phyloP scores from a whole-genome alignment of 2,113 vertebrate genomes.

The Ophiodon elongatus region DNA sequence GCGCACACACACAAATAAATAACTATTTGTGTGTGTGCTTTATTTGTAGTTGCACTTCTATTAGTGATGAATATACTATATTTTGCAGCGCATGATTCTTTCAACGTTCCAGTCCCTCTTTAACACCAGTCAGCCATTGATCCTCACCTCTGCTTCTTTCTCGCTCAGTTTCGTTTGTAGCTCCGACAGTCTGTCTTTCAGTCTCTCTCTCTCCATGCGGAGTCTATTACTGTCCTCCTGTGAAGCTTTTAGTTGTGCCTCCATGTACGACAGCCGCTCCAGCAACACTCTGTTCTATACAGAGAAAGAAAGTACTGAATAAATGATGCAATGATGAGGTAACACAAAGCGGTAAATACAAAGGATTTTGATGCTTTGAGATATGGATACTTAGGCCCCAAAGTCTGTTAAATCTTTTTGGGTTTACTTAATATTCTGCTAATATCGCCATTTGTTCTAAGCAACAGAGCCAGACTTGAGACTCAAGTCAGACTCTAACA shows the following conservation, averaged over 20 bases:
- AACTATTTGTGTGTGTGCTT: too few relatives aligned
- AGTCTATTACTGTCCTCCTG: conserved; percentile 78
- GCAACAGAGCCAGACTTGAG: neutral
- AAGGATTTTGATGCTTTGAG: neutral
- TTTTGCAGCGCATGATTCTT: neutral
- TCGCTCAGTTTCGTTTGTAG: conserved; percentile 78
- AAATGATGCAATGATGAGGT: neutral
- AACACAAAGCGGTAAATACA: neutral
- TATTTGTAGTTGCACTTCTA: neutral
- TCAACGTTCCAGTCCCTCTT: neutral
- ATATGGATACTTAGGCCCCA: neutral
- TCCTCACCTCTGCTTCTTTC: conserved; percentile 82
- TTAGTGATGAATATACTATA: conserved; percentile 28
- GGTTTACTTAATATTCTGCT: neutral
- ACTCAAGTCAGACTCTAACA: neutral
- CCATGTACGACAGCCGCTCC: conserved; percentile 77
- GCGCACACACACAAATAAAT: conserved; percentile 18
- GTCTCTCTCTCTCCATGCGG: conserved; percentile 71
- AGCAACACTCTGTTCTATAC: conserved; percentile 80
- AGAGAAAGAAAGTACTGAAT: neutral
- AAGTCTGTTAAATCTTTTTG: neutral
- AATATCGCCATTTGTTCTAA: neutral
- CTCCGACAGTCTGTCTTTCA: conserved; percentile 73
- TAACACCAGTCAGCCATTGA: neutral
- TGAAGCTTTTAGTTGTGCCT: conserved; percentile 68